Conservation (phyloP, 2,797 vertebrate genomes). For the Chelidonichthys spinosus region DNA sequence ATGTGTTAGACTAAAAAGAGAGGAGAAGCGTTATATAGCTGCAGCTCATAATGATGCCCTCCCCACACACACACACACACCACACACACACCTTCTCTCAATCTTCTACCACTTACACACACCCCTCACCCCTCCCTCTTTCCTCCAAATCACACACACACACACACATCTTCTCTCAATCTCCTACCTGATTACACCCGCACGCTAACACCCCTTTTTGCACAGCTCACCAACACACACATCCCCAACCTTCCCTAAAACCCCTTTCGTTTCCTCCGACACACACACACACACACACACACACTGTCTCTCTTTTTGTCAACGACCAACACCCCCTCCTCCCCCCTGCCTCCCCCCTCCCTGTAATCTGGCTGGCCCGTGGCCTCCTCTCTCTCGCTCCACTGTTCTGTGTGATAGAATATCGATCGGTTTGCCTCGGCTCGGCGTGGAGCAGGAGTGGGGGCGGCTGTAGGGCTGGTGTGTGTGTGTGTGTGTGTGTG, state of each 20-base stretch:
- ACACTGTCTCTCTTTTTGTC: constrained; percentile 68
- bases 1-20: constrained; percentile 54
- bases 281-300: constrained; percentile 63
- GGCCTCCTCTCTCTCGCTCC: constrained; percentile 86
- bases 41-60: constrained; percentile 68
- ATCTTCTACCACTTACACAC: constrained; percentile 61
- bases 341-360: constrained; percentile 30
- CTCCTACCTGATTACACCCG: constrained; percentile 72
- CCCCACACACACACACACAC: constrained; percentile 42
- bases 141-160: constrained; percentile 49
- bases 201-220: constrained; percentile 73
- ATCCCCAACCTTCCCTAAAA: constrained; percentile 76
- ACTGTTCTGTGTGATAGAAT: constrained; percentile 90
- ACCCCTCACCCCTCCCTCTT: constrained; percentile 38
- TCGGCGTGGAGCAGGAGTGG: constrained; percentile 73
- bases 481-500: constrained; percentile 45
- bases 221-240: constrained; percentile 61
- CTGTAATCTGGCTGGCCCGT: constrained; percentile 86
- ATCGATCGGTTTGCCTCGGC: constrained; percentile 87
- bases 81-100: constrained; percentile 51
- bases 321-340: constrained; percentile 47
- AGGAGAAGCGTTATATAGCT: constrained; percentile 54
- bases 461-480: constrained; percentile 52
- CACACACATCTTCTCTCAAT: constrained; percentile 61
- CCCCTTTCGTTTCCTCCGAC: constrained; percentile 70